Evolutionary conservation across 2,888 invertebrate species (phyloP), one percentile per base, ranked within the genome.

Genomic region (Rhyacophila evoluta): DNA sequence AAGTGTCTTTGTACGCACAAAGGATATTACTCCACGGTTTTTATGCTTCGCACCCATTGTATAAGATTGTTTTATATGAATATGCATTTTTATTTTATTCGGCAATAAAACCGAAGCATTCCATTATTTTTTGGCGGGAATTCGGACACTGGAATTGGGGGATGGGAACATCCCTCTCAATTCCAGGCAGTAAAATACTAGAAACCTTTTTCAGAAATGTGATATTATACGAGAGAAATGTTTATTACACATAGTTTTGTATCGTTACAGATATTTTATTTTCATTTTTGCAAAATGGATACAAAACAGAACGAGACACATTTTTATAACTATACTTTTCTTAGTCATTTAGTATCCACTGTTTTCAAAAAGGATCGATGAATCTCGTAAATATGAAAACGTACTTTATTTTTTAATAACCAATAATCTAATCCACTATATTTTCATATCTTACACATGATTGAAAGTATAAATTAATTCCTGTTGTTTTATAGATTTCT

Each of bases 61-160:
- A 74, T 75, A 27, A 69, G 75, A 78, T 72, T 75, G 77, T 72
- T 77, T 79, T 81, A 76, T 78, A 82, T 82, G 82, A 81, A 82
- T 82, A 82, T 82, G 82, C 82, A 82, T 82, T 82, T 82, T 82
- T 81, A 82, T 82, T 82, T 81, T 82, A 82, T 81, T 70, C 74
- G 70, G 77, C 81, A 82, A 77, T 82, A 82, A 81, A 82, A 81
- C 70, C 75, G 72, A 41, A 73, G 79, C 82, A 77, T 82, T 82
- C 82, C 80, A 80, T 82, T 82, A 80, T 82, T 71, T 73, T 68
- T 75, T 71, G 70, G 76, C 75, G 79, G 77, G 72, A 29, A 69
- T 72, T 81, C 79, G 81, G 79, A 74, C 81, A 77, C 71, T 67
- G 72, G 41, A 25, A 74, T 70, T 25, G 72, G 28, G 69, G 76